A percentile compares a stretch with the other conserved stretches of the same genome.
These are phyloP conservation scores for Poecilus cupreus DNA, from an alignment of 2,888 invertebrate species.

Conservation along the genomic window DNA sequence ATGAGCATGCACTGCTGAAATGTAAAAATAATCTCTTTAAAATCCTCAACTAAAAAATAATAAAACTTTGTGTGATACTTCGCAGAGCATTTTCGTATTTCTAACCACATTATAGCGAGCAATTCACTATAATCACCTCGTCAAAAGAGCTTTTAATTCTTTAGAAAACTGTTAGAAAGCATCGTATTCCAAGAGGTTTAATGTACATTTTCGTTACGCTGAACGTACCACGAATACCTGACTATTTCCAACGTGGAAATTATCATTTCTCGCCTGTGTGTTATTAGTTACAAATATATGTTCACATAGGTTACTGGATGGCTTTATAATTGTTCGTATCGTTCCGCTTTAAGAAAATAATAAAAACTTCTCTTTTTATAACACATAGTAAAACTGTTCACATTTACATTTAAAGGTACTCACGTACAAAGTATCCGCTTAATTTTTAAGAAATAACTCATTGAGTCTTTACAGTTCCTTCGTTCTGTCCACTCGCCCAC, in stretches of 20 bases:
- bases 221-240: not conserved
- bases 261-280: not conserved
- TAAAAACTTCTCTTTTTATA: too few species aligned
- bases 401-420: too few species aligned
- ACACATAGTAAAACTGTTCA: too few species aligned
- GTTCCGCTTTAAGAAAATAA: not conserved
- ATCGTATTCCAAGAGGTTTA: not conserved
- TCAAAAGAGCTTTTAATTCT: conserved; percentile 14
- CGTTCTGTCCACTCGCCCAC: not conserved
- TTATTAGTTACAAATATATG: not conserved
- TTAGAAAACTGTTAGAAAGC: conserved; percentile 1
- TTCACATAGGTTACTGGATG: too few species aligned
- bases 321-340: too few species aligned
- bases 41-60: not conserved
- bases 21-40: not conserved
- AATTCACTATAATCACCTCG: conserved; percentile 6
- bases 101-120: conserved; percentile 1
- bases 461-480: too few species aligned
- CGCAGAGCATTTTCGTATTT: not conserved
- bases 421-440: too few species aligned
- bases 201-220: not conserved
- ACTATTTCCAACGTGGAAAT: not conserved
- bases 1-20: not conserved
- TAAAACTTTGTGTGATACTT: not conserved
- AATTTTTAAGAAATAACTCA: too few species aligned